Conservation (phyloP, 1,140 invertebrate species). For the Lithobius niger region DNA sequence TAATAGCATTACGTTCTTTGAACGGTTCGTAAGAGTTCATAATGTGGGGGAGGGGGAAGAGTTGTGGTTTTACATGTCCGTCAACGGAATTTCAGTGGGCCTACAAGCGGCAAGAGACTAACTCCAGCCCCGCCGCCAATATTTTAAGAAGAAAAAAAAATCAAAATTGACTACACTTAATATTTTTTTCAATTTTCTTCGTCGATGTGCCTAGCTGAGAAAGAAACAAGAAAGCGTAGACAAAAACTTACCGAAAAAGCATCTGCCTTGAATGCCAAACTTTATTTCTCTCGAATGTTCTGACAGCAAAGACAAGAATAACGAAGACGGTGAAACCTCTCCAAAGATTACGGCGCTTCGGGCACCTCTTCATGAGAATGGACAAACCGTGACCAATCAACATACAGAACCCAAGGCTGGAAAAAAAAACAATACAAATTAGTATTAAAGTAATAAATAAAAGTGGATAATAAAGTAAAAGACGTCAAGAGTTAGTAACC, state of each 20-base stretch:
- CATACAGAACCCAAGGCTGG: conserved; percentile 28
- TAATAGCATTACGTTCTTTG: too few relatives aligned
- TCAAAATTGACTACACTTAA: background rate
- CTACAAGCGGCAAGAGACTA: too few relatives aligned
- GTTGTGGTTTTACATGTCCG: too few relatives aligned
- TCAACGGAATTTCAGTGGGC: too few relatives aligned
- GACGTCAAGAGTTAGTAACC: too few relatives aligned
- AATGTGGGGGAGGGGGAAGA: too few relatives aligned
- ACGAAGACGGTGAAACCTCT: conserved; percentile 34
- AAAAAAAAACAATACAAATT: conserved; percentile 14
- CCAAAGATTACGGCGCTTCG: conserved; percentile 46
- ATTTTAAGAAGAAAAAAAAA: too few relatives aligned
- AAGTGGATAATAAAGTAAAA: too few relatives aligned
- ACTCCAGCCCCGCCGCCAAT: too few relatives aligned
- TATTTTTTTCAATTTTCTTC: background rate
- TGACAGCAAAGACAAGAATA: conserved; percentile 43
- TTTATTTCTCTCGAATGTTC: conserved; percentile 52
- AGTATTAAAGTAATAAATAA: too few relatives aligned
- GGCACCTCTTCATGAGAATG: conserved; percentile 23
- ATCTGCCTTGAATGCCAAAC: conserved; percentile 66
- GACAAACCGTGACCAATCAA: conserved; percentile 21
- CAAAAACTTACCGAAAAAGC: conserved; percentile 32
- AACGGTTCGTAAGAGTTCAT: too few relatives aligned
- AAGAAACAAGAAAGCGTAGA: too few relatives aligned
- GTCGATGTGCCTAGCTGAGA: background rate